Evolutionary conservation across 2,113 vertebrate species (phyloP).

Genomic region (Gadus chalcogrammus): DNA sequence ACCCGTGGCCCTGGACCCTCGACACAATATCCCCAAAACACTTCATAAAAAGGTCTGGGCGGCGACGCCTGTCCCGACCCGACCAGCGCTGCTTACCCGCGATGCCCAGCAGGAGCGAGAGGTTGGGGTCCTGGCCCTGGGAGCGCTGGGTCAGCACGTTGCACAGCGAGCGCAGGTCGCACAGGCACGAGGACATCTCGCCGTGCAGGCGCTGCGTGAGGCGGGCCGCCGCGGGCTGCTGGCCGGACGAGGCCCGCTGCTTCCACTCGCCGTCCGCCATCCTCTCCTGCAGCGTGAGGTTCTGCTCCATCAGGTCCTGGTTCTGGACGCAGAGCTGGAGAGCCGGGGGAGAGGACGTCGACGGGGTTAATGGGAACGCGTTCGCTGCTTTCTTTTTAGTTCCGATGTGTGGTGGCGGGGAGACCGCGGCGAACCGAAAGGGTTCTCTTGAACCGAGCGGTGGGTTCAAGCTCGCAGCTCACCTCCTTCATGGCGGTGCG

Average conservation of each 20-base stretch:
- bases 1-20: too few relatives aligned
- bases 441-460: too few relatives aligned
- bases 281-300: conserved; percentile 87
- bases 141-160: conserved; percentile 90
- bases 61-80: too few relatives aligned
- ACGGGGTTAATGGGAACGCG: too few relatives aligned
- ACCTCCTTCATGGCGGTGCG: conserved; percentile 90
- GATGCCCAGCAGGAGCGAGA: conserved; percentile 93
- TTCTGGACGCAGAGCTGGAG: conserved; percentile 89
- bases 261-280: conserved; percentile 71
- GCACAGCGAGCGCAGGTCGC: conserved; percentile 88
- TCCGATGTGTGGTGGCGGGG: too few relatives aligned
- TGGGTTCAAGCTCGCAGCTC: conserved; percentile 21
- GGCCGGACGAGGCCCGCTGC: conserved; percentile 53
- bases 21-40: too few relatives aligned
- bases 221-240: conserved; percentile 59
- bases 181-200: conserved; percentile 85
- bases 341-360: conserved; percentile 4
- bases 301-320: conserved; percentile 94
- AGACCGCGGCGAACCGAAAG: too few relatives aligned
- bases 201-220: conserved; percentile 74
- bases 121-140: conserved; percentile 91
- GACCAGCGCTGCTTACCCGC: conserved; percentile 72
- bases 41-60: too few relatives aligned
- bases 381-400: too few relatives aligned